Evolutionary conservation across 2,888 invertebrate genomes (phyloP), one percentile per base, ranked within the genome.

Genomic region (Auanema freiburgensis): DNA sequence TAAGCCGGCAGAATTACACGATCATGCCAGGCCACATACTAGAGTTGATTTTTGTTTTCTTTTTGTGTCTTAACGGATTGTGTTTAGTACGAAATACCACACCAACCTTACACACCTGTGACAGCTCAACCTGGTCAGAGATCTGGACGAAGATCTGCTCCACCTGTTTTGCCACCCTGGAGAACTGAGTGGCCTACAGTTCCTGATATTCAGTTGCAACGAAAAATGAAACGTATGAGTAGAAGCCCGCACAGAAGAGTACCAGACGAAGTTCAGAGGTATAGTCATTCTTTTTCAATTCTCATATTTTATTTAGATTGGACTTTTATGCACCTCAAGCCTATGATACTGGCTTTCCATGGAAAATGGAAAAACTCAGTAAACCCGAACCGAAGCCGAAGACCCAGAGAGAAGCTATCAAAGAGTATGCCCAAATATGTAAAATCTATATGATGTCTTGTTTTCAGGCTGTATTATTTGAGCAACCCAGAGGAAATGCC

Each of bases 261-360:
- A n/a, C 52, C 18, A 8, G 52, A 2, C 4, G n/a, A 23, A 52
- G n/a, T 52, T 0, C 42, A n/a, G 0, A 40, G 58, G 1, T 21
- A 11, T n/a, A 21, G 8, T 58, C 12, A n/a, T 21, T 53, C 6
- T 50, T 58, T 53, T 52, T 55, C 40, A 14, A 40, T 16, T 18
- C 3, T 40, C 25, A 40, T 33, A 6, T 6, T 5, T 18, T 57
- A 50, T 63, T 44, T 59, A 70, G 70, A 54, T 55, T 73, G 42
- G 71, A 73, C 58, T 71, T 73, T 61, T 66, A 67, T 59, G 73
- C 73, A 21, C 73, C 73, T 10, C 69, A 73, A 58, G 61, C 67
- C 2, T 66, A 67, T 25, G 67, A 69, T 44, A n/a, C 44, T 46
- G 60, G 46, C 4, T 73, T 73, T 49, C 73, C 73, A n/a, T 73